Percentiles rank a stretch among this genome's conserved stretches.
Evolutionary conservation across 2,888 invertebrate species (phyloP).

Genomic region (Ophion costatus): DNA sequence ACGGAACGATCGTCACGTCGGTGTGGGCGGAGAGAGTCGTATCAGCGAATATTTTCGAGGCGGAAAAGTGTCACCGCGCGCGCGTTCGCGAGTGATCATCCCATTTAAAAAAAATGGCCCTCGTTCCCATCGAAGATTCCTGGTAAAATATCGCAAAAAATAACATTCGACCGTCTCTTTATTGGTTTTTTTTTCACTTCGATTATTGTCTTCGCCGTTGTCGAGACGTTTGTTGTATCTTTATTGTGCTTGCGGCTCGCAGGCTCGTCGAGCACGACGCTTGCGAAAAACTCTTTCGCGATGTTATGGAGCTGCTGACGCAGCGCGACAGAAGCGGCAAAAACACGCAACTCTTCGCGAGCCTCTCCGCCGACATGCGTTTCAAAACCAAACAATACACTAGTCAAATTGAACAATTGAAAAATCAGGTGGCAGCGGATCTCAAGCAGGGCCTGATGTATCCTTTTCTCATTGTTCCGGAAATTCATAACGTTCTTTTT

Average conservation of each 20-base stretch:
- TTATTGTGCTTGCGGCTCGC: background rate
- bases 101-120: constrained; percentile 76
- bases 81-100: constrained; percentile 11
- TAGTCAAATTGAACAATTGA: constrained; percentile 86
- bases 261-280: constrained; percentile 88
- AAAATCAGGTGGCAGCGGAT: constrained; percentile 85
- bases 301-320: constrained; percentile 87
- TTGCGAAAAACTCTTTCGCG: constrained; percentile 87
- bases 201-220: background rate
- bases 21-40: background rate
- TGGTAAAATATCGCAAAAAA: constrained; percentile 73
- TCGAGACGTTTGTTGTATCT: constrained; percentile 17
- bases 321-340: constrained; percentile 85
- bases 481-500: background rate
- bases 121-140: constrained; percentile 80
- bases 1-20: background rate
- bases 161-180: background rate
- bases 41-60: background rate
- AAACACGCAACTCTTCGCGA: constrained; percentile 85
- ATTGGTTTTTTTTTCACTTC: constrained; percentile 3
- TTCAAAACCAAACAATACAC: constrained; percentile 87
- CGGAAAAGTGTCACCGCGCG: background rate
- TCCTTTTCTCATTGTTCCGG: constrained; percentile 74
- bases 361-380: constrained; percentile 86
- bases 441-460: constrained; percentile 84